Base-by-base conservation (phyloP, 53 echinoderm and acorn worm species). In the Pentamera pediparva region DNA sequence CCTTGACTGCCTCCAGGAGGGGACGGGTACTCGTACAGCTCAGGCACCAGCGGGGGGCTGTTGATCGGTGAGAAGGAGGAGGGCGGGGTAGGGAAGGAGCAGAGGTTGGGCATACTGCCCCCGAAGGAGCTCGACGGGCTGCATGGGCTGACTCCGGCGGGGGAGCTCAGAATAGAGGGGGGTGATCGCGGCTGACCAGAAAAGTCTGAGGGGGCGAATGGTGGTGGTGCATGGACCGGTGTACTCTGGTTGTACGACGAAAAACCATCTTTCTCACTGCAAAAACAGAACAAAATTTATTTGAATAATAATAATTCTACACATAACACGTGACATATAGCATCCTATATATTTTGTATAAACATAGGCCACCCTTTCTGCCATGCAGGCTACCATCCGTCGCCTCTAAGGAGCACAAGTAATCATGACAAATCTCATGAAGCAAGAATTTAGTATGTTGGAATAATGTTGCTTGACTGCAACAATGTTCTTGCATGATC, bases 21-120 rank as follows among this genome's bases (percentile, higher is more conserved):
- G 58, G 58, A 4, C 9, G 67, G 39, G 8, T 29, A 40, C 18
- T 67, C 67, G 27, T 43, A 15, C 11, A 26, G 12, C 4, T 67
- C 67, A 3, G 67, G 39, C 1, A 43, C 27, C 17, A 27, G 43
- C 3, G 67, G n/a, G n/a, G n/a, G 67, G 9, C 67, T 67, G 11
- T 22, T 67, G 4, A 67, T 55, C 13, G 83, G 77, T 12, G 78
- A 61, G 40, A 59, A 32, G 17, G 78, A 61, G 40, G 48, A 32
- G 17, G 84, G 84, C 36, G 61, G 29, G 12, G 70, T 49, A 10
- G 53, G 57, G 33, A 73, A 61, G 22, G 69, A 53, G 64, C 75
- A 89, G 31, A 92, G 79, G 36, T 88, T 88, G 75, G 92, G 92
- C 76, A 92, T 77, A 70, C 92, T 92, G 31, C 80, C 80, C 49